Evolutionary conservation across 2,888 invertebrate species (phyloP).

Genomic region (Dugesia japonica): DNA sequence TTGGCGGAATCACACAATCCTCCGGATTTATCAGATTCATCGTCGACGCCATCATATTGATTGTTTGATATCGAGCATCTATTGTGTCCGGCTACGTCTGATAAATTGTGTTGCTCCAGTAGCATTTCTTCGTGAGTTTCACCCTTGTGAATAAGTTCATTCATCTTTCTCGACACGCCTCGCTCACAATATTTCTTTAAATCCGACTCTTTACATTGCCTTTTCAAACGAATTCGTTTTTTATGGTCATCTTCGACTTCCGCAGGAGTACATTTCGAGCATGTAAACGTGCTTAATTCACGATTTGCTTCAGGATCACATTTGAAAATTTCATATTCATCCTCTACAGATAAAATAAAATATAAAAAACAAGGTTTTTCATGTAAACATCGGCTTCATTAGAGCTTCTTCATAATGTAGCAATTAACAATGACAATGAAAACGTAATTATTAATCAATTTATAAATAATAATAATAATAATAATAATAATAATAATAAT

Average conservation of each 20-base stretch:
- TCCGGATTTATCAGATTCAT: background rate
- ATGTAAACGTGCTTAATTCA: background rate
- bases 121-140: background rate
- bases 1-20: no score
- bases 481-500: background rate
- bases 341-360: background rate
- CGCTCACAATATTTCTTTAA: background rate
- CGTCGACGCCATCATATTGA: background rate
- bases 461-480: background rate
- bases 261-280: background rate
- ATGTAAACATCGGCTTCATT: no score
- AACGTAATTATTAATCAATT: no score
- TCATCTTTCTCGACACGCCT: background rate
- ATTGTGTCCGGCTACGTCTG: background rate
- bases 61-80: background rate
- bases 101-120: background rate
- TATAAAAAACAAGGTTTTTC: no score
- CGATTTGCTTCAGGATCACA: background rate
- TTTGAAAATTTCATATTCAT: constrained; percentile 7
- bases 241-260: background rate
- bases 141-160: background rate
- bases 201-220: background rate
- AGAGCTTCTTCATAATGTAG: no score
- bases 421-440: no score
- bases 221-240: background rate